Conservation (phyloP, 2,113 vertebrate genomes). For the Nanorana parkeri region DNA sequence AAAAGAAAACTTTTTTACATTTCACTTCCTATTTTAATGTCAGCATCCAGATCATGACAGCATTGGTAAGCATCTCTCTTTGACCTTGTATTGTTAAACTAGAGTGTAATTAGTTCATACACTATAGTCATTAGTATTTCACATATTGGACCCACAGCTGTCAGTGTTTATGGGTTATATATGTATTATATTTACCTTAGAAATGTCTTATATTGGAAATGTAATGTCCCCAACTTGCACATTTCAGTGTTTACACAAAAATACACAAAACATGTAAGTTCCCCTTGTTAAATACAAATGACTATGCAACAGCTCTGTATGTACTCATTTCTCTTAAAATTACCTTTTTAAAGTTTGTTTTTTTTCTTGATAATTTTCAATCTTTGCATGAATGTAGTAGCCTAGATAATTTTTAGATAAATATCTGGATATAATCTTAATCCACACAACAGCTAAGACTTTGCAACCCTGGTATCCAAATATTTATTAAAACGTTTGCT, state of each 20-base stretch:
- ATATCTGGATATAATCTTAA: not conserved
- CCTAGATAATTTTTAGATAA: not conserved
- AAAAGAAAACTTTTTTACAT: constrained; percentile 65
- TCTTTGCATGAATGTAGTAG: not conserved
- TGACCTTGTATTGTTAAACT: not conserved
- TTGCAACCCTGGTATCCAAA: not conserved
- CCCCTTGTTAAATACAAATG: not conserved
- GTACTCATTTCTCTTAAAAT: not conserved
- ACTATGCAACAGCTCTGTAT: not conserved
- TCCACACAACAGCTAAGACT: not conserved
- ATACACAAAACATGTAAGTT: no score
- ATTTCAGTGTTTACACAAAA: no score
- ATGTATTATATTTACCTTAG: no score
- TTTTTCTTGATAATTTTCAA: no score
- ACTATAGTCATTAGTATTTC: constrained; percentile 19
- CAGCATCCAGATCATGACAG: constrained; percentile 76
- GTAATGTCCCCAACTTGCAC: no score
- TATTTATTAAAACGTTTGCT: not conserved
- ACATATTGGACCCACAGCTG: not conserved
- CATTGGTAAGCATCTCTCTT: constrained; percentile 74
- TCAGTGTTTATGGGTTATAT: not conserved
- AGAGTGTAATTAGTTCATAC: not conserved
- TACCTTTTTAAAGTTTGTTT: no score
- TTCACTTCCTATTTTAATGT: constrained; percentile 80
- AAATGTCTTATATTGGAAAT: no score